Conservation (phyloP, 2,888 invertebrate genomes). For the Rhamphomyia laevipes region DNA sequence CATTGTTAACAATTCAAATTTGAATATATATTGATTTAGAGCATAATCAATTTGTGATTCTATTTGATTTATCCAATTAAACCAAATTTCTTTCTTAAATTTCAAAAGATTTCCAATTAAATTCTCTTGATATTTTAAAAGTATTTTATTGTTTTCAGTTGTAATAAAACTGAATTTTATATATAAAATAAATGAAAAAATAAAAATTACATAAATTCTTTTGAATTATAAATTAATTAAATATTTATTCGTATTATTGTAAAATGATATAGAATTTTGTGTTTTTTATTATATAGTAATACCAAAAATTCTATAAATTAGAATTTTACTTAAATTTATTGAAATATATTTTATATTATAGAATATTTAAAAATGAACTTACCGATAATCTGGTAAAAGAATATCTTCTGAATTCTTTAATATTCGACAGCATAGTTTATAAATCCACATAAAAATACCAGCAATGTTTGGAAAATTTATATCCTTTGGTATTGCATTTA, state of each 20-base stretch:
- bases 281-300: too few species aligned
- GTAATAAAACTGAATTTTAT: constrained; percentile 28
- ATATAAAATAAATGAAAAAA: too few species aligned
- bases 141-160: constrained; percentile 20
- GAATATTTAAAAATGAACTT: constrained; percentile 19
- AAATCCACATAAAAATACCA: constrained; percentile 61
- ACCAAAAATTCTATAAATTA: too few species aligned
- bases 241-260: too few species aligned
- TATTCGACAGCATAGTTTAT: constrained; percentile 49
- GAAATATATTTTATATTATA: too few species aligned
- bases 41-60: constrained; percentile 39
- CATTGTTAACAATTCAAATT: constrained; percentile 3
- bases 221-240: too few species aligned
- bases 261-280: too few species aligned
- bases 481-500: constrained; percentile 20
- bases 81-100: constrained; percentile 40
- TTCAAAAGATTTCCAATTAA: constrained; percentile 36
- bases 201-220: too few species aligned
- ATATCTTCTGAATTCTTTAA: constrained; percentile 40
- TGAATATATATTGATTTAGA: constrained; percentile 27
- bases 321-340: too few species aligned
- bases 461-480: constrained; percentile 53
- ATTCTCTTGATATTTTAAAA: constrained; percentile 33
- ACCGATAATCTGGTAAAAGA: constrained; percentile 48
- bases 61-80: constrained; percentile 42